phyloP scores from a whole-genome alignment of 2,888 invertebrate genomes.

The Epirrita christyi region DNA sequence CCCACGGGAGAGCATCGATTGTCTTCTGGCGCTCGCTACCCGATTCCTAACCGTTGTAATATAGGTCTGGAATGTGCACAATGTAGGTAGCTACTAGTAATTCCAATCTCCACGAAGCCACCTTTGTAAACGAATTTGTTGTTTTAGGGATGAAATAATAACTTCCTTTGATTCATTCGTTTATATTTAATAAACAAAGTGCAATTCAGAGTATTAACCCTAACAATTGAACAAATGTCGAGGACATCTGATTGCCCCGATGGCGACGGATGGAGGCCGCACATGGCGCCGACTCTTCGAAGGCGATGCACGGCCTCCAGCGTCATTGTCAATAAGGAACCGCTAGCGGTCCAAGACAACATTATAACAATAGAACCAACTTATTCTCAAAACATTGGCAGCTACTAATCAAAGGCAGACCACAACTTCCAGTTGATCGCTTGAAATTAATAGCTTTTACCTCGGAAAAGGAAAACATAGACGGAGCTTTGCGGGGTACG shows the following conservation, averaged over 20 bases:
- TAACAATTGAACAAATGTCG: slow-evolving; percentile 83
- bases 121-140: slow-evolving; percentile 18
- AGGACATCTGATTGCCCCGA: slow-evolving; percentile 70
- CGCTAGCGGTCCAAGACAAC: slow-evolving; percentile 62
- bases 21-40: slow-evolving; percentile 59
- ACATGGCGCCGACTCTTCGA: slow-evolving; percentile 45
- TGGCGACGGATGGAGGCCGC: slow-evolving; percentile 60
- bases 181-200: slow-evolving; percentile 86
- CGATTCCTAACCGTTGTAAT: slow-evolving; percentile 57
- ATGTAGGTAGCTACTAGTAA: slow-evolving; percentile 35
- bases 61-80: slow-evolving; percentile 71
- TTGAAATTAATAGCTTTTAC: slow-evolving; percentile 59
- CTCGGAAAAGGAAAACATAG: slow-evolving; percentile 73
- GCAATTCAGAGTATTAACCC: slow-evolving; percentile 84
- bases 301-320: slow-evolving; percentile 55
- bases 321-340: slow-evolving; percentile 63
- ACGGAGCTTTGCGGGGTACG: slow-evolving; percentile 71
- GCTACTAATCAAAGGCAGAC: slow-evolving; percentile 65
- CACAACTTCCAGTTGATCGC: slow-evolving; percentile 80
- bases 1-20: slow-evolving; percentile 82
- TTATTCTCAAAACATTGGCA: slow-evolving; percentile 65
- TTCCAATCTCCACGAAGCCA: slow-evolving; percentile 28
- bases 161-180: slow-evolving; percentile 75
- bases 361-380: slow-evolving; percentile 67
- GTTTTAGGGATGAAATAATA: slow-evolving; percentile 46